These are phyloP conservation scores for Hoplias malabaricus DNA, from an alignment of 2,113 vertebrate species.

Conservation along the genomic window DNA sequence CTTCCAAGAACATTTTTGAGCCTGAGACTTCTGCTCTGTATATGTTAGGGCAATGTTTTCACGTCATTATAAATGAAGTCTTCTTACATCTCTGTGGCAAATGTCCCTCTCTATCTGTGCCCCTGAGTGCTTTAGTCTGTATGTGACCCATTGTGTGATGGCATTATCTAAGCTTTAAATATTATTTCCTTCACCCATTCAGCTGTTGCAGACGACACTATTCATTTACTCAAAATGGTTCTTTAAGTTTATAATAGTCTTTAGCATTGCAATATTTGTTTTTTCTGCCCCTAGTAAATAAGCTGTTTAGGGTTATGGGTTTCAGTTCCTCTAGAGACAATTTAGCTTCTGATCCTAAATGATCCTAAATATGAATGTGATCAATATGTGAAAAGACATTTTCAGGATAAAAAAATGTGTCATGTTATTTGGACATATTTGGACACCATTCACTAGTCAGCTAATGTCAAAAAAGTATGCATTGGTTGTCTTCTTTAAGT, in stretches of 20 bases:
- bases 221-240: not conserved
- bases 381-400: too few relatives aligned
- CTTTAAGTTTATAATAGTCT: not conserved
- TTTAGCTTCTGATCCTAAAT: not conserved
- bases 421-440: too few relatives aligned
- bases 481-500: too few relatives aligned
- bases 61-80: conserved; percentile 2
- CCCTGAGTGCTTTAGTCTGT: not conserved
- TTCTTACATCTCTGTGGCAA: not conserved
- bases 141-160: not conserved
- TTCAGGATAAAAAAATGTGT: too few relatives aligned
- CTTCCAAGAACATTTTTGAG: not conserved
- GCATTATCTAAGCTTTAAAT: not conserved
- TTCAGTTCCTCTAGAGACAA: not conserved
- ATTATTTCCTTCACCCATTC: not conserved
- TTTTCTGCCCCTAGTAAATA: not conserved
- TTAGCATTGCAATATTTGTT: not conserved
- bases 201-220: not conserved
- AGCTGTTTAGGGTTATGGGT: not conserved
- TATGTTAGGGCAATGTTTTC: conserved; percentile 6
- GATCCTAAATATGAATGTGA: too few relatives aligned
- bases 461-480: too few relatives aligned
- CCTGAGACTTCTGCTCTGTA: not conserved
- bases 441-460: too few relatives aligned
- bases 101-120: not conserved